Conservation (phyloP, 2,797 vertebrate genomes). For the Fringilla coelebs region DNA sequence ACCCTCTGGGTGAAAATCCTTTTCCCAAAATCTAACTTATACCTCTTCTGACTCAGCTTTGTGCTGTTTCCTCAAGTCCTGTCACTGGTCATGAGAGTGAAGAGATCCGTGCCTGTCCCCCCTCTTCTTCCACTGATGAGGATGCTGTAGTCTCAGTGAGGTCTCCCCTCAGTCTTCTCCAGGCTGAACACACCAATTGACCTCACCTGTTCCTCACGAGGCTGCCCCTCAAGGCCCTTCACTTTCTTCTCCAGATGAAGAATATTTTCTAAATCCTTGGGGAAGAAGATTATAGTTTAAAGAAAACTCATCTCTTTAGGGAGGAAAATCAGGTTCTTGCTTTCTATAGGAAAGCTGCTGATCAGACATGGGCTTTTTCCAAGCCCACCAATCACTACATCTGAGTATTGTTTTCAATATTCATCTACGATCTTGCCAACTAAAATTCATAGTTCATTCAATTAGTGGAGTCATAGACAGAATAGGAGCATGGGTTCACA, state of each 20-base stretch:
- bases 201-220: rapidly evolving
- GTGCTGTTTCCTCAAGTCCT: not conserved
- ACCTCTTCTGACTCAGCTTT: not conserved
- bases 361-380: not conserved
- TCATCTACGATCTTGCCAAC: not conserved
- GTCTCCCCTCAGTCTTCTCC: not conserved
- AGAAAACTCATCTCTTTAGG: not conserved
- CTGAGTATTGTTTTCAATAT: not conserved
- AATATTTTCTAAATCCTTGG: not conserved
- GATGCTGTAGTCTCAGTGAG: not conserved
- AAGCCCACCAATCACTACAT: not conserved
- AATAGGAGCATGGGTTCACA: not conserved
- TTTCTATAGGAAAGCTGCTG: not conserved
- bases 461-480: not conserved
- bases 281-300: not conserved
- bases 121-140: rapidly evolving
- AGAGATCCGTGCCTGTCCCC: not conserved
- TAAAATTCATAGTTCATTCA: not conserved
- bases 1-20: not conserved
- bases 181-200: not conserved
- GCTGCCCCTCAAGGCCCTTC: not conserved
- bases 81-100: not conserved
- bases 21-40: not conserved
- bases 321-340: not conserved
- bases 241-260: not conserved